Percentiles rank a stretch among this genome's conserved stretches.
Conservation (phyloP, 2,113 vertebrate species). For the Barnardius zonarius region DNA sequence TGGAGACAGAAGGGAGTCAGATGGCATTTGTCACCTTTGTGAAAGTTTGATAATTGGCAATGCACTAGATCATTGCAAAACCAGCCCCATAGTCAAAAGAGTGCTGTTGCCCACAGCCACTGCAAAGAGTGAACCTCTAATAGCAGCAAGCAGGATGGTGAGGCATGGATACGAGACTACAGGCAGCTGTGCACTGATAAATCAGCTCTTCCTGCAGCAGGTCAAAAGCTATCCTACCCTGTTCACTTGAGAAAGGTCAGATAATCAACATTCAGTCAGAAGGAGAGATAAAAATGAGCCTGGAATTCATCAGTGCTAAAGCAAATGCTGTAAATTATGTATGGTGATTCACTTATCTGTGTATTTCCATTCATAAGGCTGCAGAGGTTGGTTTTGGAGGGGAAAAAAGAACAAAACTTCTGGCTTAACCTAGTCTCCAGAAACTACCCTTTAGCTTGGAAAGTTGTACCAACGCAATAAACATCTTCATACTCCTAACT, state of each 20-base stretch:
- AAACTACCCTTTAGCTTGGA: not conserved
- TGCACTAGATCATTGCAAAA: not conserved
- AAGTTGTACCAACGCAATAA: constrained; percentile 23
- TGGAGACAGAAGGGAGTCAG: not conserved
- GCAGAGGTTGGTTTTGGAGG: not conserved
- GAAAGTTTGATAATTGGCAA: not conserved
- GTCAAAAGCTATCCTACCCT: not conserved
- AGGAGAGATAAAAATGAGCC: not conserved
- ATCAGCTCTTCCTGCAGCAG: not conserved
- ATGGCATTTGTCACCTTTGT: not conserved
- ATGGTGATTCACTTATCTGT: not conserved
- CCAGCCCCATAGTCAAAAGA: not conserved
- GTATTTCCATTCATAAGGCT: not conserved
- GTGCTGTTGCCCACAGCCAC: not conserved
- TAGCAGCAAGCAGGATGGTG: not conserved
- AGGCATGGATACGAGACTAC: not conserved
- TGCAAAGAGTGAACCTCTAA: not conserved
- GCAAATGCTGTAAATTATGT: not conserved
- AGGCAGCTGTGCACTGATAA: not conserved
- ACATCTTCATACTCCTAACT: constrained; percentile 5
- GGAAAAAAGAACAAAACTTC: not conserved
- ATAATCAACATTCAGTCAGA: not conserved
- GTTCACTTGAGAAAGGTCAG: not conserved
- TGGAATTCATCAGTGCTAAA: not conserved
- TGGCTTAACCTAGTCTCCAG: not conserved